Conservation (phyloP, 2,797 vertebrate genomes). For the Neomorphus geoffroyi region DNA sequence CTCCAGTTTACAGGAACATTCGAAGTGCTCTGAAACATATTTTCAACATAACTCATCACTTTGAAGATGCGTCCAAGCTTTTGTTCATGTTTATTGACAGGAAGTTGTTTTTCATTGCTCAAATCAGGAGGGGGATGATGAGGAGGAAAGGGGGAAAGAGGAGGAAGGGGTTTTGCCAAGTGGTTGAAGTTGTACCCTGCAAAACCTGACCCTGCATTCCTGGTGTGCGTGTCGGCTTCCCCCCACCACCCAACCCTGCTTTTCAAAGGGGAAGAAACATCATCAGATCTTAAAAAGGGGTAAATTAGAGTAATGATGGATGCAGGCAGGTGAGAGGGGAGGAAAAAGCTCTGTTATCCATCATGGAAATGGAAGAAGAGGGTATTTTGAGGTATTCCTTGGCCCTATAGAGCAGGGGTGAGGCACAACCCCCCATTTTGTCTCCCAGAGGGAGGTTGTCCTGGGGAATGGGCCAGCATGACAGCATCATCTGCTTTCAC, state of each 20-base stretch:
- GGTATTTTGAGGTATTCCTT: background rate
- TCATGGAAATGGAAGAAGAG: background rate
- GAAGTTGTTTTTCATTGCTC: constrained; percentile 76
- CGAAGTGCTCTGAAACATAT: constrained; percentile 66
- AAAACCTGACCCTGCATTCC: background rate
- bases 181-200: background rate
- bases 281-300: background rate
- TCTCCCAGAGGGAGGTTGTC: background rate
- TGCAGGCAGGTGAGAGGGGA: background rate
- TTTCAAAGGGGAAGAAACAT: background rate
- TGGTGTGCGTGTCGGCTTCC: background rate
- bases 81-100: constrained; percentile 80
- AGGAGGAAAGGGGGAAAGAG: background rate
- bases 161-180: constrained; percentile 45
- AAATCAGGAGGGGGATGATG: background rate
- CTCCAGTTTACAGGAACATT: constrained; percentile 63
- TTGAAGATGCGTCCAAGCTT: constrained; percentile 79
- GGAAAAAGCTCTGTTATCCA: background rate
- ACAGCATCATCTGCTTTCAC: background rate
- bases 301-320: background rate
- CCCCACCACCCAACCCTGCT: background rate
- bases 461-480: background rate
- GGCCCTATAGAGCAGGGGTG: background rate
- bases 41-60: constrained; percentile 75
- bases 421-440: background rate